A percentile compares a stretch with the other conserved stretches of the same genome.
Evolutionary conservation across 2,113 vertebrate species (phyloP).

Genomic region (Hippocampus mohnikei): DNA sequence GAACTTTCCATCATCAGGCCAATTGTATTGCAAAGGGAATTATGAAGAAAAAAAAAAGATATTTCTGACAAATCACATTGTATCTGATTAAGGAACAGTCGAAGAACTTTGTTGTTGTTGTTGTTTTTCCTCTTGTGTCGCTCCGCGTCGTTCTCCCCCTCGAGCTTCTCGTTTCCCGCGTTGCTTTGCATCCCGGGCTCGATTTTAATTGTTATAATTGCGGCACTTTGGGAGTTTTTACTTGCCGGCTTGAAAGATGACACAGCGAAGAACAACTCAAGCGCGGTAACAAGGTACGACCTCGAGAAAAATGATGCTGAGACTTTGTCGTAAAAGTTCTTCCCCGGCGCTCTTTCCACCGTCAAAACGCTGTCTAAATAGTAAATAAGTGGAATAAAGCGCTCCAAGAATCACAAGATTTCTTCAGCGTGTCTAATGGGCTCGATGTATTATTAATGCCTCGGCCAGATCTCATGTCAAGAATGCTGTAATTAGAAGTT

Average conservation of each 20-base stretch:
- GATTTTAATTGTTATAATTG: slow-evolving; percentile 64
- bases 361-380: slow-evolving; percentile 49
- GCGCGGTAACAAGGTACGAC: slow-evolving; percentile 19
- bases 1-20: slow-evolving; percentile 41
- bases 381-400: slow-evolving; percentile 45
- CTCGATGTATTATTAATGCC: slow-evolving; percentile 63
- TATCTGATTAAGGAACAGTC: slow-evolving; percentile 69
- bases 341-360: slow-evolving; percentile 23
- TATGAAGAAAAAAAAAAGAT: slow-evolving; percentile 65
- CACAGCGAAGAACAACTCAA: neutral
- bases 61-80: slow-evolving; percentile 65
- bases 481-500: slow-evolving; percentile 59
- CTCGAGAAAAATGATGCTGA: neutral
- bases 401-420: slow-evolving; percentile 23
- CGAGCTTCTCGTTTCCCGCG: neutral
- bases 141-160: slow-evolving; percentile 6
- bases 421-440: slow-evolving; percentile 55
- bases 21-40: slow-evolving; percentile 68
- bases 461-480: slow-evolving; percentile 36
- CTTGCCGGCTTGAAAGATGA: slow-evolving; percentile 1
- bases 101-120: slow-evolving; percentile 56
- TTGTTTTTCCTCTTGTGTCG: slow-evolving; percentile 46
- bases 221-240: slow-evolving; percentile 42
- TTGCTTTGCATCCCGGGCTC: slow-evolving; percentile 21
- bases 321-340: slow-evolving; percentile 35